These are phyloP conservation scores for Nemapogon koenigi DNA, from an alignment of 2,888 invertebrate species.

Conservation along the genomic window DNA sequence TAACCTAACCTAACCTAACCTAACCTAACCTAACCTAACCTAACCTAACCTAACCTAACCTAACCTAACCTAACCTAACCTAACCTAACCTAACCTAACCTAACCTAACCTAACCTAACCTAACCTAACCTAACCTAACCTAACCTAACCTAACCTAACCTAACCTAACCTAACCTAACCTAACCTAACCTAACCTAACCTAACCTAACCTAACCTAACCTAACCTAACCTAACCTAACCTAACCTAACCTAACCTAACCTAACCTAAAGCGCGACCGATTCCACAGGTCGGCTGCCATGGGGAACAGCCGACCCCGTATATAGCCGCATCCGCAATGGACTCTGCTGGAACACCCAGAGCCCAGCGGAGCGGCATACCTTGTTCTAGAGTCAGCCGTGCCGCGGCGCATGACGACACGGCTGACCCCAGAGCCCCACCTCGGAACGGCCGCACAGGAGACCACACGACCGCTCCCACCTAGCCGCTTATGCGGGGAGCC, in stretches of 20 bases:
- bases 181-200: constrained; percentile 11
- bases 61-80: constrained; percentile 19
- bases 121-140: constrained; percentile 11
- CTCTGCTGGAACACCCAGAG: no score
- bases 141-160: constrained; percentile 11
- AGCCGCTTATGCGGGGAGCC: no score
- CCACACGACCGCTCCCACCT: no score
- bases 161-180: constrained; percentile 11
- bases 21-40: constrained; percentile 21
- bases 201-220: constrained; percentile 11
- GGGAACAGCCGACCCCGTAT: no score
- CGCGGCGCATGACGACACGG: no score
- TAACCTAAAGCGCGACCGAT: no score
- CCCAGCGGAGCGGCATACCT: no score
- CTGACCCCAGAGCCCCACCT: no score
- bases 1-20: constrained; percentile 22
- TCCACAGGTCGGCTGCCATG: no score
- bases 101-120: constrained; percentile 14
- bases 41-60: constrained; percentile 21
- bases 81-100: constrained; percentile 16
- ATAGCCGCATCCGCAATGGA: no score
- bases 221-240: constrained; percentile 11
- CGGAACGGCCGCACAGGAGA: no score
- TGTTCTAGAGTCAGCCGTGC: no score
- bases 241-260: constrained; percentile 8